Evolutionary conservation across 2,888 invertebrate species (phyloP).

Genomic region (Phlogophora meticulosa): DNA sequence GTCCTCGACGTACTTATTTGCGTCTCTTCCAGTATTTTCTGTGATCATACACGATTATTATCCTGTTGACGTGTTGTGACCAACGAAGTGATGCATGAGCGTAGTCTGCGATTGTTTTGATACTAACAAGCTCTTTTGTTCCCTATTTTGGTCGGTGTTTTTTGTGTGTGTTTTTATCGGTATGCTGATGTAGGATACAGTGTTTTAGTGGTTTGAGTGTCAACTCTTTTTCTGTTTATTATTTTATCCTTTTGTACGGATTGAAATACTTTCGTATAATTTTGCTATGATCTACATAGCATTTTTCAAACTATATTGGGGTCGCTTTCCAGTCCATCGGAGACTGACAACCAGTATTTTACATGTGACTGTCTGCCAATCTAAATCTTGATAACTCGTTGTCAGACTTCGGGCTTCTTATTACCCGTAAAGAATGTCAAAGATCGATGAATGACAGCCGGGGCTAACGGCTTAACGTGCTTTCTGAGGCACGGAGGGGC

Average conservation of each 20-base stretch:
- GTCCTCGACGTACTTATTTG: constrained; percentile 35
- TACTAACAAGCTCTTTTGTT: constrained; percentile 63
- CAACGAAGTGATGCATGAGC: constrained; percentile 73
- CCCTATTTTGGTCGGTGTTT: constrained; percentile 40
- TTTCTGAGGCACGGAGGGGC: too few relatives aligned
- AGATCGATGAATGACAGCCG: too few relatives aligned
- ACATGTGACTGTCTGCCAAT: too few relatives aligned
- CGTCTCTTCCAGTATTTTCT: constrained; percentile 59
- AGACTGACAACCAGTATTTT: too few relatives aligned
- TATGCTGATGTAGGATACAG: constrained; percentile 20
- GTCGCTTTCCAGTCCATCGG: too few relatives aligned
- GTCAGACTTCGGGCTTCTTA: too few relatives aligned
- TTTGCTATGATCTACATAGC: too few relatives aligned
- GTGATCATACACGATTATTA: constrained; percentile 71
- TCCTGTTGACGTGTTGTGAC: constrained; percentile 80
- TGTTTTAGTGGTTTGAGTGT: constrained; percentile 6
- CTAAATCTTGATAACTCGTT: too few relatives aligned
- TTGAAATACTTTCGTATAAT: too few relatives aligned
- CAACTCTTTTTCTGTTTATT: constrained; percentile 9
- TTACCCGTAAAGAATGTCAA: too few relatives aligned
- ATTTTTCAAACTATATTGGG: too few relatives aligned
- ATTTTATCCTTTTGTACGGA: background rate
- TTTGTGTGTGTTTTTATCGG: constrained; percentile 15
- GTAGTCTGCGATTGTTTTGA: constrained; percentile 68
- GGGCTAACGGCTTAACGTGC: too few relatives aligned